Conservation (phyloP, 2,888 invertebrate species). For the Pomacea canaliculata region DNA sequence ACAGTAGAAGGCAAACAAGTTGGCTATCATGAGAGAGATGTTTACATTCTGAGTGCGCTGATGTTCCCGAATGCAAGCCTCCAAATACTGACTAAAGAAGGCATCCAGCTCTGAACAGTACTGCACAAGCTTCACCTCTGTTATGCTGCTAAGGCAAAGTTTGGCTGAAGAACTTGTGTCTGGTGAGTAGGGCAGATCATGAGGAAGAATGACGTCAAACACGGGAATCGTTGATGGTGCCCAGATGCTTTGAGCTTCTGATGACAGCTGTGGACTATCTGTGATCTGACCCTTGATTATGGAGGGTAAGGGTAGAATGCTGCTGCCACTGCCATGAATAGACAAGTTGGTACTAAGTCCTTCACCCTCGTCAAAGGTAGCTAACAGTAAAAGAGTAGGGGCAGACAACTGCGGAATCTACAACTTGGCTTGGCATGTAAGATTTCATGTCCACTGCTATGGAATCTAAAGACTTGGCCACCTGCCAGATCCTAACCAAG, state of each 20-base stretch:
- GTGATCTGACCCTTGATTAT: neutral
- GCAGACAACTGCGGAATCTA: constrained; percentile 7
- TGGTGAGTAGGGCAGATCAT: constrained; percentile 4
- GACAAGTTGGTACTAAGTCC: constrained; percentile 33
- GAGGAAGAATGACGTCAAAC: constrained; percentile 11
- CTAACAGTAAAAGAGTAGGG: constrained; percentile 32
- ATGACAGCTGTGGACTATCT: neutral
- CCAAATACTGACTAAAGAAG: constrained; percentile 41
- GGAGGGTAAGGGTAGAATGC: neutral
- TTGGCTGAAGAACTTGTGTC: neutral
- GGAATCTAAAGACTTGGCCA: constrained; percentile 32
- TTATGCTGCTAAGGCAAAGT: constrained; percentile 12
- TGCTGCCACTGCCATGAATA: constrained; percentile 13
- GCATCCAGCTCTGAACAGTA: constrained; percentile 25
- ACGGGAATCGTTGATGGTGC: constrained; percentile 30
- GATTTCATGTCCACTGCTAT: constrained; percentile 33
- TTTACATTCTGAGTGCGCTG: constrained; percentile 29
- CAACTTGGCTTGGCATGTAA: constrained; percentile 24
- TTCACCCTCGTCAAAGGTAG: constrained; percentile 46
- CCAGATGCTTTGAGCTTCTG: constrained; percentile 13
- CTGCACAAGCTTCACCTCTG: constrained; percentile 4
- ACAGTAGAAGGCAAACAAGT: constrained; percentile 45
- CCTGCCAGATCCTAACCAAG: constrained; percentile 43
- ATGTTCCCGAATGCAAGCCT: constrained; percentile 47
- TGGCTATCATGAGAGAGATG: constrained; percentile 29